Base-by-base conservation (phyloP, 2,888 invertebrate species). In the Clivina fossor region DNA sequence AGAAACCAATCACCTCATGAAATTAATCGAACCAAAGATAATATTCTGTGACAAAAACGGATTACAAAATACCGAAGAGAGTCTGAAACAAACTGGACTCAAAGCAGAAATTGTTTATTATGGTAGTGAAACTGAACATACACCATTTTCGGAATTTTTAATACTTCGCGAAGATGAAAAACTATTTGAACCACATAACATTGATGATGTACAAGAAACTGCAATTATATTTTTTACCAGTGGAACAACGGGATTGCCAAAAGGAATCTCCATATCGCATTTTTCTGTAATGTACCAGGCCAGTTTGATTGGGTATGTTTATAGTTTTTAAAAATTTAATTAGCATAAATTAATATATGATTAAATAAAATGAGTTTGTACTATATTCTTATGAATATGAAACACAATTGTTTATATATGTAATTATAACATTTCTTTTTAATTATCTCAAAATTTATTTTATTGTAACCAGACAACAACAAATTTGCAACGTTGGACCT, bases 41-140 rank as follows among this genome's bases (percentile, higher is more conserved):
- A 54, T 69, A 13, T 70, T 72, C 44, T 62, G 69, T 18, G 63
- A 65, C 13, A 58, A 64, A 4, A 63, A 67, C 41, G 60, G 61
- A 9, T 28, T 65, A 28, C 56, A 62, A 7, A 49, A 65, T 16
- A 65, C 70, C n/a, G 62, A 65, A 57, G 22, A 57, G 5, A 61
- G 66, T 11, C 24, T 67, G 4, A 48, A 64, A 53, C 59, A 61
- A 32, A 60, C 63, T 9, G 61, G 61, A 33, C 13, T 62, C 7
- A 47, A 65, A 13, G 24, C 18, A 11, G 38, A 54, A 18, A 26
- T 54, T 26, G 13, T 46, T 2, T 30, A 24, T 3, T 46, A 19
- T 26, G 46, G 32, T 22, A 15, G 46, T 16, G 30, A 28, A 5
- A 26, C 15, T 1, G 22, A 28, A 5, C 26, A 40, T 11, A 46